Conservation (phyloP, 2,797 vertebrate species). For the Chiloscyllium punctatum region DNA sequence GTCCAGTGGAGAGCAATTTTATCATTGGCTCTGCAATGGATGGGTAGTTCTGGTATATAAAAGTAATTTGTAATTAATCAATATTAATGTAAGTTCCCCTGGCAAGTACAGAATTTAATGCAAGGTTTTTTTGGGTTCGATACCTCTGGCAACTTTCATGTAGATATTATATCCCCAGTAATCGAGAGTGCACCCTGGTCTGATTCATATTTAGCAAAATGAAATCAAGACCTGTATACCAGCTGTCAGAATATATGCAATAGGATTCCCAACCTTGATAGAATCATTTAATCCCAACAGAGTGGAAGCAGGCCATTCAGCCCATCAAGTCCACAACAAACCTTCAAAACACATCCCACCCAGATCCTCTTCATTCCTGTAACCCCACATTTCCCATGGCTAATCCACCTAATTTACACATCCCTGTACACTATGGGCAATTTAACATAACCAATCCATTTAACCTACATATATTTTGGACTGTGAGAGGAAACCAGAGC, state of each 20-base stretch:
- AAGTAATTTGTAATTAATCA: background rate
- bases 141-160: background rate
- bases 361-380: too few relatives aligned
- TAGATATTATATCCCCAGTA: background rate
- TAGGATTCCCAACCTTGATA: too few relatives aligned
- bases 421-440: too few relatives aligned
- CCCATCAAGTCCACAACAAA: too few relatives aligned
- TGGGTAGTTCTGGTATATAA: background rate
- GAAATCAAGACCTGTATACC: background rate
- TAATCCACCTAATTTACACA: too few relatives aligned
- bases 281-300: too few relatives aligned
- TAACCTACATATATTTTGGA: too few relatives aligned
- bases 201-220: background rate
- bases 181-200: background rate
- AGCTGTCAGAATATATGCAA: background rate
- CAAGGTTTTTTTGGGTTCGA: background rate
- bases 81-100: background rate
- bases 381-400: too few relatives aligned
- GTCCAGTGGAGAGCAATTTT: background rate
- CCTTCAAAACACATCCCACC: too few relatives aligned
- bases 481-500: too few relatives aligned
- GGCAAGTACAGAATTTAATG: background rate
- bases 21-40: background rate
- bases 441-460: too few relatives aligned
- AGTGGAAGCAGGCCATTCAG: too few relatives aligned